These are phyloP conservation scores for Zaprionus bogoriensis DNA, from an alignment of 2,888 invertebrate genomes.

Conservation along the genomic window DNA sequence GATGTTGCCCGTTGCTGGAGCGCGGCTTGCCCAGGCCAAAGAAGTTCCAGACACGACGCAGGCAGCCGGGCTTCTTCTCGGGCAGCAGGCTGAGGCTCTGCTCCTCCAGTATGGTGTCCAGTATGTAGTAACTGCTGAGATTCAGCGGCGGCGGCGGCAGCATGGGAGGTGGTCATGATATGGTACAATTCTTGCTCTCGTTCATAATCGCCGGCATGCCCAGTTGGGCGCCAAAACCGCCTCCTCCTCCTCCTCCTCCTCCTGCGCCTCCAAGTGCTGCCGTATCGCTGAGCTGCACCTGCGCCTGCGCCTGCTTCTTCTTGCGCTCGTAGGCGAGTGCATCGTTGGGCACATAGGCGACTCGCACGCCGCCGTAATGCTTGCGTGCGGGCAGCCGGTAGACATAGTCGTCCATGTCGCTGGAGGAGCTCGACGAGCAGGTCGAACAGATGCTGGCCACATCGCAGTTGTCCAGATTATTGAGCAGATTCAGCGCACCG, in stretches of 20 bases:
- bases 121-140: constrained; percentile 79
- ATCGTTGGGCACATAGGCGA: constrained; percentile 96
- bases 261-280: not conserved
- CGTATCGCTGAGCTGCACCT: not conserved
- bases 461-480: constrained; percentile 84
- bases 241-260: not conserved
- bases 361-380: constrained; percentile 94
- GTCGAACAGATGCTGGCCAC: constrained; percentile 93
- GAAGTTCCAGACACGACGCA: constrained; percentile 76
- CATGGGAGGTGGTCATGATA: constrained; percentile 87
- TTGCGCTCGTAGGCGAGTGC: constrained; percentile 91
- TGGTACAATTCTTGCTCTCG: constrained; percentile 91
- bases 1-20: constrained; percentile 33
- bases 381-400: constrained; percentile 92
- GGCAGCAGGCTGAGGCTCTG: constrained; percentile 72
- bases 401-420: constrained; percentile 93
- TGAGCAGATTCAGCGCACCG: constrained; percentile 58
- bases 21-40: constrained; percentile 61
- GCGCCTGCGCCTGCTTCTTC: constrained; percentile 84
- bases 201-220: constrained; percentile 61
- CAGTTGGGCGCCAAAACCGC: constrained; percentile 27
- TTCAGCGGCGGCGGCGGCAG: constrained; percentile 79
- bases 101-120: constrained; percentile 79
- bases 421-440: constrained; percentile 92
- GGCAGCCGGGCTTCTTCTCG: constrained; percentile 77